Base-by-base conservation (phyloP, 2,797 vertebrate species). In the Catharus ustulatus region DNA sequence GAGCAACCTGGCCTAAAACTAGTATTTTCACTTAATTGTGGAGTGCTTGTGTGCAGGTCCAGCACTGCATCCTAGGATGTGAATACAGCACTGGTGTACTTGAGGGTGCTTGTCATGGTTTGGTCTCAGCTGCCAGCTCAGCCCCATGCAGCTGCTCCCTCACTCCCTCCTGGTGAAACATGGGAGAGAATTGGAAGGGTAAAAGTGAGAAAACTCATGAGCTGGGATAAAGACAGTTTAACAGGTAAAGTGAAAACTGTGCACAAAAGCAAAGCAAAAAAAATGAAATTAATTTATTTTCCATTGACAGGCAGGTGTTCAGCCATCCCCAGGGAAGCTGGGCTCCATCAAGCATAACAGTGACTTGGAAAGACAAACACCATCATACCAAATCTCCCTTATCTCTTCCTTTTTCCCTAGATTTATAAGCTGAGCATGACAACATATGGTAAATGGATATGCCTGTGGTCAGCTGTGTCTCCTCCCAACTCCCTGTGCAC, bases 161-260 rank as follows among this genome's bases (percentile, higher is more conserved):
- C 40, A 34, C 21, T 58, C 6, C 4, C 8, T 18, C 18, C 30
- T 11, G n/a, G 13, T 58, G 43, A 38, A 69, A 71, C 0, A 2
- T 2, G 14, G 15, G 12, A 52, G 24, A 52, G 13, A 46, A 34
- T 2, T 40, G 26, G 38, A 46, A 49, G 22, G 27, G 23, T 38
- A 29, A 27, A 58, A 69, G 32, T 57, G 71, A 83, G n/a, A 77
- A 64, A 40, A 52, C n/a, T 15, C n/a, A 17, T 36, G 10, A 72
- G 4, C 32, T 52, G 52, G 46, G 30, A 59, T 52, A 36, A 59
- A 78, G 34, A 14, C 30, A 24, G 13, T 59, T 72, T 66, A 64
- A 34, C 6, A 64, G 29, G 18, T 40, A 34, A 64, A 42, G 45
- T 30, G 64, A 52, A 84, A 46, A 22, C 24, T 6, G 21, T 7